Evolutionary conservation across 2,797 vertebrate species (phyloP), one percentile per base, ranked within the genome.

Genomic region (Enteromius mattozi): DNA sequence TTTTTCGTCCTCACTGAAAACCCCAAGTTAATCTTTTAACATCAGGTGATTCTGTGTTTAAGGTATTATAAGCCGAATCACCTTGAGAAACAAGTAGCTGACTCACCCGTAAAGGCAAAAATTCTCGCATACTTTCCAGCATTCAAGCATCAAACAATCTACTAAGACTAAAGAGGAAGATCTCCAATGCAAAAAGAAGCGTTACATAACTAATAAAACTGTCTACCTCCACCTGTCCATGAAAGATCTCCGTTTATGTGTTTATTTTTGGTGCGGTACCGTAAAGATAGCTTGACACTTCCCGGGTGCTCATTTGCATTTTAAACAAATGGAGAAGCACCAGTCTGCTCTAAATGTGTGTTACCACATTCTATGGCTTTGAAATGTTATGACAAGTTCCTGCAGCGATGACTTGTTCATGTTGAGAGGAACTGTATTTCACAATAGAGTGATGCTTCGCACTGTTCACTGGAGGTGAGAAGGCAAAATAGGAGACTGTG

Each of bases 321-420:
- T 78, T 78, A 77, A 83, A 59, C 81, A 83, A 83, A 78, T 83
- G 17, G 82, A 78, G 82, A 77, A 83, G 74, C 63, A 54, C 42
- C 59, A 12, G 30, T 27, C 7, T 37, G 33, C n/a, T 66, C 21
- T 65, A 51, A 35, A 54, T 54, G 35, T n/a, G 74, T 21, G 37
- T 56, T 76, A 69, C 72, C 63, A 42, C 33, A 68, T 54, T 40
- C 2, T 35, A 59, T 8, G 19, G 40, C 12, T 63, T 40, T 40
- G 65, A 80, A 72, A 61, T 47, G 7, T 12, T 72, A 61, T 33
- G 16, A 54, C 66, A 81, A 71, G 68, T 81, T 81, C 51, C 49
- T 81, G 66, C 35, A 45, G 16, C 13, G 16, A 16, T 65, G 63
- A 77, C 72, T 56, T 81, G 33, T 3, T 33, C n/a, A 9, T 66